These are phyloP conservation scores for Dipodomys ordii DNA, from an alignment of 2,113 vertebrate genomes.

Conservation along the genomic window DNA sequence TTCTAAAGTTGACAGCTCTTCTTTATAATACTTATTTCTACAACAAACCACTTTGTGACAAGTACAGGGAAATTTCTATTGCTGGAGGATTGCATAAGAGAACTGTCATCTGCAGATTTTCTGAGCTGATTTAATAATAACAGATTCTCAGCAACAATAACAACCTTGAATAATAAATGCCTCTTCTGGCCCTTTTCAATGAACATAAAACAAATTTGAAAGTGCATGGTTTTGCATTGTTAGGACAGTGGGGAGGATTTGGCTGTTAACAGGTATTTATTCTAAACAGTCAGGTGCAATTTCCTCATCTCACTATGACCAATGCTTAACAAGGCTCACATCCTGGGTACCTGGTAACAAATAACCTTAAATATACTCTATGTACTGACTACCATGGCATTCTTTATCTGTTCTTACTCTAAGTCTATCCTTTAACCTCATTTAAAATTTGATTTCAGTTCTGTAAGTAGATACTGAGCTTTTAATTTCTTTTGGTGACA, in stretches of 20 bases:
- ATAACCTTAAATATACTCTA: not conserved
- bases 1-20: constrained; percentile 22
- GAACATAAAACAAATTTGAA: not conserved
- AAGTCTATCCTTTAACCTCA: not conserved
- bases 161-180: constrained; percentile 13
- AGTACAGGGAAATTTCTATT: constrained; percentile 13
- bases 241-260: not conserved
- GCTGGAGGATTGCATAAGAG: constrained; percentile 9
- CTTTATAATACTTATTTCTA: constrained; percentile 58
- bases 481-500: too few relatives aligned
- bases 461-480: not conserved
- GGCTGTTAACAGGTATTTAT: constrained; percentile 3
- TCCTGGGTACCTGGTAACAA: constrained; percentile 38
- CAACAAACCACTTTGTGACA: constrained; percentile 15
- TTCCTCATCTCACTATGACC: constrained; percentile 23
- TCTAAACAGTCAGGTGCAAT: not conserved
- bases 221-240: not conserved
- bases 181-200: constrained; percentile 35
- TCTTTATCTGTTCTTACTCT: not conserved
- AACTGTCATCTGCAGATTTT: not conserved
- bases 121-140: constrained; percentile 35
- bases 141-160: constrained; percentile 18
- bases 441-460: constrained; percentile 6
- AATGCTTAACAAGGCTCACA: not conserved
- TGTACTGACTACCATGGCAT: not conserved